phyloP scores from a whole-genome alignment of 2,888 invertebrate species.

The Catocala nupta region DNA sequence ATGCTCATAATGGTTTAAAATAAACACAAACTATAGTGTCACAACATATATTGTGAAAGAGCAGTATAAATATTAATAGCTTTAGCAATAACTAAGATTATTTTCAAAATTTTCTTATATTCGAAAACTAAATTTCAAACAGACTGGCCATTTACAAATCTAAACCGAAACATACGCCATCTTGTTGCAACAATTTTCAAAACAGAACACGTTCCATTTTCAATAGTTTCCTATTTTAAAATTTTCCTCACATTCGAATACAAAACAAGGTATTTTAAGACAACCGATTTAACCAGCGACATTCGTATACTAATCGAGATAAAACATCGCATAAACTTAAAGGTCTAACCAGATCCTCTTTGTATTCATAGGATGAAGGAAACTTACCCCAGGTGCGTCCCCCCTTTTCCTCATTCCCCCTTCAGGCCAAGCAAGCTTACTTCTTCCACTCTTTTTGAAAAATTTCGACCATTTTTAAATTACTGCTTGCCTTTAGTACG shows the following conservation, averaged over 20 bases:
- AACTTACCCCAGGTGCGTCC: conserved; percentile 73
- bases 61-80: too few relatives aligned
- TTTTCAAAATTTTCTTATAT: too few relatives aligned
- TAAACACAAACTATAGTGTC: too few relatives aligned
- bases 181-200: too few relatives aligned
- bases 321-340: conserved; percentile 51
- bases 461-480: conserved; percentile 77
- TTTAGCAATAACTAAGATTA: too few relatives aligned
- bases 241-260: not conserved
- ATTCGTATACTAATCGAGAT: conserved; percentile 45
- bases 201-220: too few relatives aligned
- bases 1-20: too few relatives aligned
- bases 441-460: conserved; percentile 60
- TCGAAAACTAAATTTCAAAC: too few relatives aligned
- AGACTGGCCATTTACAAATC: too few relatives aligned
- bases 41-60: too few relatives aligned
- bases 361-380: conserved; percentile 80
- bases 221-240: too few relatives aligned
- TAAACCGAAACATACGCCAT: too few relatives aligned
- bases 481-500: conserved; percentile 60
- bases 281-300: conserved; percentile 25
- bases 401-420: conserved; percentile 43
- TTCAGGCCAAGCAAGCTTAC: conserved; percentile 25
- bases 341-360: conserved; percentile 68
- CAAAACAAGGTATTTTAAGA: conserved; percentile 2